Percentiles rank a stretch among this genome's conserved stretches.
Conservation (phyloP, 2,888 invertebrate species). For the Sisyra terminalis region DNA sequence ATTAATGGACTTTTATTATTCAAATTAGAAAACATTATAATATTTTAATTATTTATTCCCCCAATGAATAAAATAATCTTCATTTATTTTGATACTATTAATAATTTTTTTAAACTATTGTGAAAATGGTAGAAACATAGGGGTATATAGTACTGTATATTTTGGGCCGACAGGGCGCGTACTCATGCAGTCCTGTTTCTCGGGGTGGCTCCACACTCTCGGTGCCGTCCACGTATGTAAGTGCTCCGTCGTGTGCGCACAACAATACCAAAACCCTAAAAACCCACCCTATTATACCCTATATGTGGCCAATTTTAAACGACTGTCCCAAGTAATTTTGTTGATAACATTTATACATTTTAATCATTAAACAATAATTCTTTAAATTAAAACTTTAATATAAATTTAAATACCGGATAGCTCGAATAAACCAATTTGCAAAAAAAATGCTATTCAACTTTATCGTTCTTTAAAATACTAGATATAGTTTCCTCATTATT, state of each 20-base stretch:
- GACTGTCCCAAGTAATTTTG: too few relatives aligned
- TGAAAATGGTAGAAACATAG: neutral
- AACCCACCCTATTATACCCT: neutral
- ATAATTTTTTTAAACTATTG: neutral
- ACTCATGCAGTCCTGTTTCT: slow-evolving; percentile 30
- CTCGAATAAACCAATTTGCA: too few relatives aligned
- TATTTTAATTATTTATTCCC: neutral
- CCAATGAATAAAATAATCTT: neutral
- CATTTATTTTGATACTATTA: neutral
- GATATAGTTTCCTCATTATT: too few relatives aligned
- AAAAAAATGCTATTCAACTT: too few relatives aligned
- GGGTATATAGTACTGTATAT: neutral
- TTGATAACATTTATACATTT: too few relatives aligned
- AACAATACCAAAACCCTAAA: neutral
- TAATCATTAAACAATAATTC: too few relatives aligned
- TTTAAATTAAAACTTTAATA: too few relatives aligned
- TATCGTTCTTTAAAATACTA: too few relatives aligned
- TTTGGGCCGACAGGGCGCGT: slow-evolving; percentile 23
- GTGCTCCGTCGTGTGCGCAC: slow-evolving; percentile 16
- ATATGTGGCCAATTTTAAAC: too few relatives aligned
- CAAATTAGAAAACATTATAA: neutral
- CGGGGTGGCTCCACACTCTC: slow-evolving; percentile 63
- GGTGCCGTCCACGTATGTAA: slow-evolving; percentile 59
- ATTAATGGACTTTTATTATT: neutral
- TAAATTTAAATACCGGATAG: too few relatives aligned